Evolutionary conservation across 2,888 invertebrate species (phyloP), one percentile per base, ranked within the genome.

Genomic region (Epistrophe grossulariae): DNA sequence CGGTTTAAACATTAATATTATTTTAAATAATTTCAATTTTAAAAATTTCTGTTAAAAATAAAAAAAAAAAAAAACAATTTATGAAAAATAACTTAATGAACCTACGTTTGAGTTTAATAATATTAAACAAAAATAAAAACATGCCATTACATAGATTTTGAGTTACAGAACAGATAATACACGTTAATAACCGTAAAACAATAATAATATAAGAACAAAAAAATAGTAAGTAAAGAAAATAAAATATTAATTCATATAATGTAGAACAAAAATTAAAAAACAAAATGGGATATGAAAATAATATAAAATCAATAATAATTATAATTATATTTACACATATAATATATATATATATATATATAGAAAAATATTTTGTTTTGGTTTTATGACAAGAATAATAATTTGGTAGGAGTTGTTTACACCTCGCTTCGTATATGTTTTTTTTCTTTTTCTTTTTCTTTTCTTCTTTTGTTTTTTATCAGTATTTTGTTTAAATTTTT

Each of bases 371-470:
- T 87, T 83, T 79, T 87, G 83, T 83, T 87, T 87, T 87, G 87
- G 87, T 87, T 87, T 87, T 83, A 79, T 87, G 87, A 87, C 87
- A 87, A 87, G 87, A 87, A 87, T 87, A 87, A 87, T 87, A 87
- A 87, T 87, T 87, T 87, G 87, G 87, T 87, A 87, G 87, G 74
- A 87, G 87, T 87, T 87, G 79, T 87, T 83, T 83, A 87, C 83
- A 83, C 79, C 87, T 83, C 76, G 74, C 60, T 79, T 87, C 87
- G 87, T 83, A 87, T 83, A 74, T 84, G 24, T 71, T 35, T 76
- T 55, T 57, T 38, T 78, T n/a, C n/a, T n/a, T 28, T 64, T 19
- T 45, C 50, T 35, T 40, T n/a, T 70, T 72, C 15, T 72, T 52
- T 76, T 71, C 17, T 70, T 55, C 71, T 35, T 57, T n/a, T 74